Conservation (phyloP, 2,797 vertebrate species). For the Periparus ater region DNA sequence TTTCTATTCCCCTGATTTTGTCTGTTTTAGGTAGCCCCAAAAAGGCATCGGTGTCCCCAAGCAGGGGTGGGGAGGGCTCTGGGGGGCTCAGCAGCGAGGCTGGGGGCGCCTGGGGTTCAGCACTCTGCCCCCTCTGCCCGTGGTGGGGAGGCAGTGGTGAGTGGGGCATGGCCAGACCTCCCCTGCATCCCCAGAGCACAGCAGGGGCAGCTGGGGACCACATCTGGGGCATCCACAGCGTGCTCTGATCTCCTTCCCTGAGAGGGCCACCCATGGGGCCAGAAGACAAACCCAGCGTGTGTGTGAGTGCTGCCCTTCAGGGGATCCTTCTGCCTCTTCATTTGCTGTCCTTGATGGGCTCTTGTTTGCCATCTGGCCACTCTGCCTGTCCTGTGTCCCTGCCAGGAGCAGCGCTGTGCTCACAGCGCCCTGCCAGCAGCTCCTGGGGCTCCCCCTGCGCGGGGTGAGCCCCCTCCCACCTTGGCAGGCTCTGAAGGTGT, state of each 20-base stretch:
- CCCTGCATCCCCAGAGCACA: background rate
- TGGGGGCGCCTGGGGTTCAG: background rate
- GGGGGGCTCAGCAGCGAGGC: background rate
- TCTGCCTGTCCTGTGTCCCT: background rate
- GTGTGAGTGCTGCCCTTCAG: background rate
- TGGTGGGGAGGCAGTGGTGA: background rate
- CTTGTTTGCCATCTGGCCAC: background rate
- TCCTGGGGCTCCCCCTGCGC: background rate
- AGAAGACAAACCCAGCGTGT: background rate
- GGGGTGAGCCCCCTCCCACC: background rate
- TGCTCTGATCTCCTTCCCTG: background rate
- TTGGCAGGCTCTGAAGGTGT: background rate
- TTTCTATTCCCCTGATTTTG: background rate
- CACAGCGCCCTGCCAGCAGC: background rate
- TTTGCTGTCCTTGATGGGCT: background rate
- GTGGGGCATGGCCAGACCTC: background rate
- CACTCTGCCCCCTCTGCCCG: fast-evolving
- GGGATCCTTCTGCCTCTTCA: background rate
- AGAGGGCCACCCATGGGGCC: background rate
- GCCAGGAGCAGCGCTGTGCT: background rate
- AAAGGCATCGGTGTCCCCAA: background rate
- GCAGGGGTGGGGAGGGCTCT: background rate
- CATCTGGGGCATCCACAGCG: background rate
- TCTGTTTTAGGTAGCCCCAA: background rate
- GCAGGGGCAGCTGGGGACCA: background rate